phyloP scores from a whole-genome alignment of 64 coral and sea anemone species.

The Stichodactyla helianthus region DNA sequence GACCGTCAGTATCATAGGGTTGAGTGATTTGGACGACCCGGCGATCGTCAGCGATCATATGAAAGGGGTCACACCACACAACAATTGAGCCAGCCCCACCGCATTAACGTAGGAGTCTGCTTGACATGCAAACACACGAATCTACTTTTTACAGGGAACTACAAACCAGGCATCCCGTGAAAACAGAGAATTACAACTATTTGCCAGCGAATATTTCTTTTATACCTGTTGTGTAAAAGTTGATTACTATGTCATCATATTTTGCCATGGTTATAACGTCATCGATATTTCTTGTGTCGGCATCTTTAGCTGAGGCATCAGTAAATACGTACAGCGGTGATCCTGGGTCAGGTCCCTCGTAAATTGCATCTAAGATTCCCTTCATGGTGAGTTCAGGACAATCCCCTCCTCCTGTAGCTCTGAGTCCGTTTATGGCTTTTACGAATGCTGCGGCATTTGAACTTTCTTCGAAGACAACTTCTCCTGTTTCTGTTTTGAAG shows the following conservation, averaged over 20 bases:
- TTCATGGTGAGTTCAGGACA: conserved; percentile 57
- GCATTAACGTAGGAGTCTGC: too few species aligned
- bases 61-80: too few species aligned
- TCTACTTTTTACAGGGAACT: neutral
- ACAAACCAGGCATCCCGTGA: neutral
- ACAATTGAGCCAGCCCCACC: too few species aligned
- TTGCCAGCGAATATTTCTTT: neutral
- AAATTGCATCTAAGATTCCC: conserved; percentile 74
- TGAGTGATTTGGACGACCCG: too few species aligned
- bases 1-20: too few species aligned
- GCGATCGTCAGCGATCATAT: too few species aligned
- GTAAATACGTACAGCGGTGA: conserved; percentile 92
- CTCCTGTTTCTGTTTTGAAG: conserved; percentile 17
- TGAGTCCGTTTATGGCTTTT: conserved; percentile 50
- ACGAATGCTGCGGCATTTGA: conserved; percentile 50
- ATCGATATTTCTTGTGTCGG: conserved; percentile 27
- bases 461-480: conserved; percentile 21
- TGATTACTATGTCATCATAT: conserved; percentile 17
- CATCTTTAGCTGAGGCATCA: conserved; percentile 73
- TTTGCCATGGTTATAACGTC: conserved; percentile 35
- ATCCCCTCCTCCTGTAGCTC: conserved; percentile 59
- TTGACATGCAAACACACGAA: neutral
- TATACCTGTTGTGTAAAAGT: conserved; percentile 49
- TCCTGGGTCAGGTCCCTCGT: conserved; percentile 39
- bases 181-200: neutral